Conservation (phyloP, 2,888 invertebrate species). For the Eretmocerus hayati region DNA sequence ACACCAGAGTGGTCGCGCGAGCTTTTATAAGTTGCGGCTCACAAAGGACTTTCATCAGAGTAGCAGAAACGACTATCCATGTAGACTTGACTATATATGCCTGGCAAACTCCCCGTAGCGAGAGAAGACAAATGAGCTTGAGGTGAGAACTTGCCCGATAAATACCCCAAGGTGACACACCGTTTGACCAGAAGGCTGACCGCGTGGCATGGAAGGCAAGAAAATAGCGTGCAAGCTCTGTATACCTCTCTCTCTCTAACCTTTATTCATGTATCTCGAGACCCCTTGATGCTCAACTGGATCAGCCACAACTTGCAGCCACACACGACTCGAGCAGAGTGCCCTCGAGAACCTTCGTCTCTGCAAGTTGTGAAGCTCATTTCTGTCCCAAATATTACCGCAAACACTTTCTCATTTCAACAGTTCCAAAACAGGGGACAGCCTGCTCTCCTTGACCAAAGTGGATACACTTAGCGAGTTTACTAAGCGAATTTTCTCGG, state of each 20-base stretch:
- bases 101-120: not conserved
- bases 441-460: slow-evolving; percentile 35
- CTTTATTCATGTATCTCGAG: too few relatives aligned
- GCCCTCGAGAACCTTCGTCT: slow-evolving; percentile 43
- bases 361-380: not conserved
- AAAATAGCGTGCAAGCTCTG: too few relatives aligned
- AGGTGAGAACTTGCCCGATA: slow-evolving; percentile 48
- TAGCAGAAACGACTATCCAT: too few relatives aligned
- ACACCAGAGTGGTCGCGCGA: too few relatives aligned
- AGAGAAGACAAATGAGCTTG: slow-evolving; percentile 46
- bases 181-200: too few relatives aligned
- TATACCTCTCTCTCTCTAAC: too few relatives aligned
- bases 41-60: too few relatives aligned
- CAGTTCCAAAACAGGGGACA: slow-evolving; percentile 12
- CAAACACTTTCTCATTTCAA: slow-evolving; percentile 6
- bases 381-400: slow-evolving; percentile 4
- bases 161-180: slow-evolving; percentile 47
- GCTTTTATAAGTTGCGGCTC: too few relatives aligned
- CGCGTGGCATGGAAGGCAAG: too few relatives aligned
- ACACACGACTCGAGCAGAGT: slow-evolving; percentile 20
- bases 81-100: too few relatives aligned
- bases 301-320: slow-evolving; percentile 20
- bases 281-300: too few relatives aligned
- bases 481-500: slow-evolving; percentile 34
- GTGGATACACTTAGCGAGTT: slow-evolving; percentile 36